Evolutionary conservation across 1,140 invertebrate species (phyloP), one percentile per base, ranked within the genome.

Genomic region (Eurosta solidaginis): DNA sequence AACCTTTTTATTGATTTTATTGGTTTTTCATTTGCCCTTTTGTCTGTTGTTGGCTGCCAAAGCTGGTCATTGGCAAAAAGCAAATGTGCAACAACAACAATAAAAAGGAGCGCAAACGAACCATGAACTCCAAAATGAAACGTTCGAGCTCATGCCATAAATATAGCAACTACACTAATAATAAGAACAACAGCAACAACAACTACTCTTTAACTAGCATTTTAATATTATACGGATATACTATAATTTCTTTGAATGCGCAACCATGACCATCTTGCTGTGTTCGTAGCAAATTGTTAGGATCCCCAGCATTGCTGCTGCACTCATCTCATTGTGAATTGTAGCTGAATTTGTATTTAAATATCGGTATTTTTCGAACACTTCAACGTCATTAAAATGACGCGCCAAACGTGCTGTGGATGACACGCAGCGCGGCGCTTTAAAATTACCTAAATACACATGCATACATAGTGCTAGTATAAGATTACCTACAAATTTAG

Each of bases 341-440:
- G 54, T n/a, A n/a, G n/a, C n/a, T n/a, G n/a, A n/a, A 59, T 17
- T 68, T 68, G 36, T 42, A 33, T 68, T 33, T 68, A 68, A 68
- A 68, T 68, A 68, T 68, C 59, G 59, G n/a, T 68, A 40, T 68
- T n/a, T 68, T 68, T 68, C 33, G 33, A 12, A 68, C 59, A 68
- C 59, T 40, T 68, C 33, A 40, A 68, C 59, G 59, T 68, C 59
- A 68, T 68, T 68, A 68, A 68, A 68, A 68, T 68, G 59, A 68
- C 59, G 59, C 59, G 59, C n/a, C 59, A 40, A 42, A 68, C 59
- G 59, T 68, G 59, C 59, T 22, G 59, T 7, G 36, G 36, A 68
- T 68, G 59, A 68, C 59, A 68, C 59, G 59, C 59, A 40, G 59
- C 40, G 59, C 59, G 59, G 33, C 27, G 36, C 59, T 29, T 29